Evolutionary conservation across 1,140 invertebrate species (phyloP).

Genomic region (Aphaenogaster ashmeadi): DNA sequence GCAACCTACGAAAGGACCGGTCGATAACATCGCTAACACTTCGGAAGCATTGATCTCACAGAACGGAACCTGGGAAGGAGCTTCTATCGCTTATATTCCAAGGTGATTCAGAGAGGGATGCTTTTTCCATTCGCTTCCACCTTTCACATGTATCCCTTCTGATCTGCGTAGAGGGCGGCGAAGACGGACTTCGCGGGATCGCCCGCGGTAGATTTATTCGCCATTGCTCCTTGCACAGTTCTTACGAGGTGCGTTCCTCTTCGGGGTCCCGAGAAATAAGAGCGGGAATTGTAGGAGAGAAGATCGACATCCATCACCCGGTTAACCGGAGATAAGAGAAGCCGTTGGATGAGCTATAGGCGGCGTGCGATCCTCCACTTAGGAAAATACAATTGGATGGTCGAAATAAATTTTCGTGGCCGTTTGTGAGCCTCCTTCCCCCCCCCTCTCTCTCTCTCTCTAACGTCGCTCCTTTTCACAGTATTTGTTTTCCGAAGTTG

Average conservation of each 20-base stretch:
- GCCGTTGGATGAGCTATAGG: conserved; percentile 80
- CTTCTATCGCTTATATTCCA: conserved; percentile 64
- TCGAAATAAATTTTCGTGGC: conserved; percentile 78
- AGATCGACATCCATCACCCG: conserved; percentile 82
- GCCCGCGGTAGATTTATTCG: conserved; percentile 74
- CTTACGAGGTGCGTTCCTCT: conserved; percentile 12
- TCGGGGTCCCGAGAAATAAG: background rate
- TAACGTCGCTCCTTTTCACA: conserved; percentile 29
- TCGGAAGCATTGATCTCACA: background rate
- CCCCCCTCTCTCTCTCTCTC: background rate
- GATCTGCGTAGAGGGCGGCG: conserved; percentile 50
- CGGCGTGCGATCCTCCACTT: conserved; percentile 79
- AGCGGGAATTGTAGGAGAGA: conserved; percentile 74
- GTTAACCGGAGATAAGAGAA: conserved; percentile 82
- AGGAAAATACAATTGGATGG: conserved; percentile 82
- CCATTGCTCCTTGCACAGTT: conserved; percentile 42
- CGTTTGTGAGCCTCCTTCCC: background rate
- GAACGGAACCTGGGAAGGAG: conserved; percentile 18
- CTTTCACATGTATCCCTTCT: conserved; percentile 61
- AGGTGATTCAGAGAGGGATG: conserved; percentile 59
- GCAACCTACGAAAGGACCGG: background rate
- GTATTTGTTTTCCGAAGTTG: conserved; percentile 66
- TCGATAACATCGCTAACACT: conserved; percentile 21
- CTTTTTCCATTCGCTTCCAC: conserved; percentile 70
- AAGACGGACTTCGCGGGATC: conserved; percentile 74